Evolutionary conservation across 2,113 vertebrate genomes (phyloP).

Genomic region (Acanthochromis polyacanthus): DNA sequence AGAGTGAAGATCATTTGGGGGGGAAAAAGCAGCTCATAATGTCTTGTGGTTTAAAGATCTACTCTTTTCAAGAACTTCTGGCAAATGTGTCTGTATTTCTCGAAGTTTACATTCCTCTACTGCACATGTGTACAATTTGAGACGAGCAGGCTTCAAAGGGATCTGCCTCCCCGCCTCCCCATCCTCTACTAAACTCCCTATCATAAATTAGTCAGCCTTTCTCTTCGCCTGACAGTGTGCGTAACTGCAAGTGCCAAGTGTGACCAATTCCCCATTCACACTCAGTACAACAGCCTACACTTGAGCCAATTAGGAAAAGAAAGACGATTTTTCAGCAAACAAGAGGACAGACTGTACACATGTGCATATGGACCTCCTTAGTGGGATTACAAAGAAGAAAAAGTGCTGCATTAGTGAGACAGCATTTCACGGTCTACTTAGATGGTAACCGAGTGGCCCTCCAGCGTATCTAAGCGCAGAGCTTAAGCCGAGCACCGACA

Average conservation of each 20-base stretch:
- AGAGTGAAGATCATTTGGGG: not conserved
- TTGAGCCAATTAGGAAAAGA: slow-evolving; percentile 58
- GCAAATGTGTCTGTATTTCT: not conserved
- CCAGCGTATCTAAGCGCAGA: slow-evolving; percentile 46
- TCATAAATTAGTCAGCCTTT: slow-evolving; percentile 56
- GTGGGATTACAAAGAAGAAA: slow-evolving; percentile 17
- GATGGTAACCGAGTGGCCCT: slow-evolving; percentile 33
- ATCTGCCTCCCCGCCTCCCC: slow-evolving; percentile 5
- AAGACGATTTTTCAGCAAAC: slow-evolving; percentile 41
- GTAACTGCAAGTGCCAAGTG: slow-evolving; percentile 65
- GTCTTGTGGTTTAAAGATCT: too few relatives aligned
- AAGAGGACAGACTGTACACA: slow-evolving; percentile 20
- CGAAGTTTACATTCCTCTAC: not conserved
- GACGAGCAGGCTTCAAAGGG: slow-evolving; percentile 22
- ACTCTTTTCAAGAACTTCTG: too few relatives aligned
- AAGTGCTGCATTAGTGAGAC: slow-evolving; percentile 41
- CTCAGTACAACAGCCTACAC: slow-evolving; percentile 45
- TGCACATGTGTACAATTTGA: slow-evolving; percentile 10
- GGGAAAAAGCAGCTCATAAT: not conserved
- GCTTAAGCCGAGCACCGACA: slow-evolving; percentile 46
- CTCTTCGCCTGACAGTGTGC: slow-evolving; percentile 61
- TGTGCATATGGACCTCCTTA: slow-evolving; percentile 38
- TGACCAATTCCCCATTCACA: slow-evolving; percentile 67
- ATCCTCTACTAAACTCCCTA: slow-evolving; percentile 20
- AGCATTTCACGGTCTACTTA: slow-evolving; percentile 63